A percentile compares a stretch with the other conserved stretches of the same genome.
phyloP scores from a whole-genome alignment of 2,113 vertebrate genomes.

The Sinocyclocheilus anshuiensis region DNA sequence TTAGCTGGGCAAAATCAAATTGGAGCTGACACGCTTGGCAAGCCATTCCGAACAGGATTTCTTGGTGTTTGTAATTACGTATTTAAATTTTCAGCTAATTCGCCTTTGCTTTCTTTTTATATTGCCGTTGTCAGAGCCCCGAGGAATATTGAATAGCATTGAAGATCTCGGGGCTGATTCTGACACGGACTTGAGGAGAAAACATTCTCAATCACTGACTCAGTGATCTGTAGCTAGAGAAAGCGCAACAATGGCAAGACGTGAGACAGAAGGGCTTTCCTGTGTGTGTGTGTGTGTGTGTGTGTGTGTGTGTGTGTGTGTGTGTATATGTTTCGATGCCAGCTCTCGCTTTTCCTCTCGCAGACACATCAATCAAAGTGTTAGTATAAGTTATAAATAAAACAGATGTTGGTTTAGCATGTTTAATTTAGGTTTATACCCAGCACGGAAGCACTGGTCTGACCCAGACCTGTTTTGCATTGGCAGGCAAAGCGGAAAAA shows the following conservation, averaged over 20 bases:
- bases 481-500: constrained; percentile 97
- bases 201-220: constrained; percentile 54
- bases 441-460: constrained; percentile 63
- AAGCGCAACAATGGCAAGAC: constrained; percentile 47
- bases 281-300: background rate
- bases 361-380: constrained; percentile 20
- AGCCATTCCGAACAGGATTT: constrained; percentile 78
- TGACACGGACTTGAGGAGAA: constrained; percentile 48
- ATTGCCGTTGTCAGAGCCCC: constrained; percentile 42
- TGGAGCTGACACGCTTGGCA: constrained; percentile 81
- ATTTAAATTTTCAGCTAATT: constrained; percentile 73
- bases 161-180: constrained; percentile 52
- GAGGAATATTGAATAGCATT: constrained; percentile 56
- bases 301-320: background rate
- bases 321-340: constrained; percentile 3
- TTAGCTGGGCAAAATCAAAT: constrained; percentile 79
- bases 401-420: constrained; percentile 58
- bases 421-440: constrained; percentile 48
- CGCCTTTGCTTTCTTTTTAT: constrained; percentile 38
- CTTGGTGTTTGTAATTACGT: constrained; percentile 78
- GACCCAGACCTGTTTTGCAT: constrained; percentile 84
- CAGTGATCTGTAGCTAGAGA: constrained; percentile 52
- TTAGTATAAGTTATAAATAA: constrained; percentile 30
- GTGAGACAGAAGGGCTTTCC: constrained; percentile 21
- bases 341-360: background rate